Percentiles rank a stretch among this genome's conserved stretches.
phyloP scores from a whole-genome alignment of 1,140 invertebrate genomes.

The Atopsyche davidsoni region DNA sequence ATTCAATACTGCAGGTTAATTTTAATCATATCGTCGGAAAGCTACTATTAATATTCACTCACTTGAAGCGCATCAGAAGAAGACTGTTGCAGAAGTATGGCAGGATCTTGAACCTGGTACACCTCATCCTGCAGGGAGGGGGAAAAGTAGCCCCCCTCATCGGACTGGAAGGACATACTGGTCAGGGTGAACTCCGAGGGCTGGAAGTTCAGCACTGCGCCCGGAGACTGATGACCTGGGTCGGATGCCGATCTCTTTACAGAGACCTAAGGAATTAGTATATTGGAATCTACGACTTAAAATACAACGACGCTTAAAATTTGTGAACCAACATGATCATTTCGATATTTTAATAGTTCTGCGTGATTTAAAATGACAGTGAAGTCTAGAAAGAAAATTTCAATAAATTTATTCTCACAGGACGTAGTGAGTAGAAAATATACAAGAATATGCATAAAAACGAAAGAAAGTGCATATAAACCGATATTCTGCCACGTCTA shows the following conservation, averaged over 20 bases:
- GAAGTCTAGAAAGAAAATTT: no score
- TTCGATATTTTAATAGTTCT: no score
- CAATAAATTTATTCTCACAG: no score
- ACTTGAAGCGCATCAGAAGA: constrained; percentile 31
- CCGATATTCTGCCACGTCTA: no score
- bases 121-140: constrained; percentile 71
- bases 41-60: not conserved
- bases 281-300: constrained; percentile 16
- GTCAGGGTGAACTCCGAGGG: constrained; percentile 55
- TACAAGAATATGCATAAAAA: no score
- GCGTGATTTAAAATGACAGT: no score
- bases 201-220: constrained; percentile 53
- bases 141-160: constrained; percentile 67
- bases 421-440: no score
- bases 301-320: no score
- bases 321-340: no score
- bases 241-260: constrained; percentile 57
- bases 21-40: not conserved
- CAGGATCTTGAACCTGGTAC: constrained; percentile 65
- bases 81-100: constrained; percentile 54
- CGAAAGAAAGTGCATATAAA: no score
- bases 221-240: constrained; percentile 54
- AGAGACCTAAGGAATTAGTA: constrained; percentile 23
- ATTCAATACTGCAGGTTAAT: not conserved
- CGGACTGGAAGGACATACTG: constrained; percentile 57